Evolutionary conservation across 2,888 invertebrate genomes (phyloP), one percentile per base, ranked within the genome.

Genomic region (Polymixis lichenea): DNA sequence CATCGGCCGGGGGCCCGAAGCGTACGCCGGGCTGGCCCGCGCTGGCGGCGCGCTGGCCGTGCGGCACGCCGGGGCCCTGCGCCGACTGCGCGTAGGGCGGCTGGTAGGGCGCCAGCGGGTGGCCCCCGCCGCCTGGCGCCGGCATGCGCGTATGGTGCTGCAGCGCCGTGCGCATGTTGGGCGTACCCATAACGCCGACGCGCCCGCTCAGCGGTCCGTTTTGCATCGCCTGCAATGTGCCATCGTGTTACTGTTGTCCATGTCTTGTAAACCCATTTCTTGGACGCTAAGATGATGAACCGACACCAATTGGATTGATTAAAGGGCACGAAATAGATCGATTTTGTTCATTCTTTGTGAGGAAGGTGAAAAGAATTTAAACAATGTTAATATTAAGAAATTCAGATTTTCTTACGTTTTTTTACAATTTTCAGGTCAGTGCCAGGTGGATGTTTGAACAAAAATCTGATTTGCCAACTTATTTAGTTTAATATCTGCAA

Each of bases 151-250:
- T 71, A 67, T 88, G 87, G 66, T 88, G 88, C 66, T 88, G 87
- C 87, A 93, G 78, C 86, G 87, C 80, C 19, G 80, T 77, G 58
- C 88, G 86, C 89, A 88, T 86, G 64, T 79, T 87, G 15, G 76
- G 76, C 53, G 92, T 92, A 68, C 96, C 94, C 85, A 95, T 95
- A 60, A 92, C 93, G 72, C 96, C 95, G 78, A 95, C 95, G 86
- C 97, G 96, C 87, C 97, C 93, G 92, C 97, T 98, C 93, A 98
- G 97, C 0, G 98, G 98, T 1, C 98, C 98, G 92, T 98, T 98
- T 92, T 98, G 98, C 97, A 98, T 97, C 76, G 96, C 96, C 96
- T 97, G 95, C 28, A 91, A 89, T 38, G 46, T 61, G 49, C 15
- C 56, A 72, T n/a, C 22, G 84, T 69, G n/a, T 73, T 80, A 76